phyloP scores from a whole-genome alignment of 2,113 vertebrate genomes.

The Haemorhous mexicanus region DNA sequence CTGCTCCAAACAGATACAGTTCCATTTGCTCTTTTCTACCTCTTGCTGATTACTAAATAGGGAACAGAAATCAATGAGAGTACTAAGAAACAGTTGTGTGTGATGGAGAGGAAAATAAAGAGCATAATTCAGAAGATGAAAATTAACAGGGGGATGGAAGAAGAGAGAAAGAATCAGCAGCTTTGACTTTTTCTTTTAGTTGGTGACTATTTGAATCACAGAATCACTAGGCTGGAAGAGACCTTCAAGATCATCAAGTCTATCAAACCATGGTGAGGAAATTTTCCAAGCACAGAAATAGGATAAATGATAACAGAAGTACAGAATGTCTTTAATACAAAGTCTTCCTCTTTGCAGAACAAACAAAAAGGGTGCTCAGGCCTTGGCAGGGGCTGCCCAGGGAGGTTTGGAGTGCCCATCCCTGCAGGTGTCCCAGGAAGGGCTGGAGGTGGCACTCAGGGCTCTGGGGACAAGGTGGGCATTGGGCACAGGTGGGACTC shows the following conservation, averaged over 20 bases:
- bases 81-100: background rate
- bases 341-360: background rate
- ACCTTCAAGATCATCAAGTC: background rate
- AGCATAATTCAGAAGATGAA: background rate
- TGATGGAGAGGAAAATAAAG: background rate
- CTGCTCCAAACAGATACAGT: background rate
- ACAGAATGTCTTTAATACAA: background rate
- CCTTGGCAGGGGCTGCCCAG: background rate
- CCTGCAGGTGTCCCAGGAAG: background rate
- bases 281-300: background rate
- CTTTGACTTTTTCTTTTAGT: background rate
- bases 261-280: background rate
- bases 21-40: background rate
- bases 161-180: background rate
- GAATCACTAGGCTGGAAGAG: background rate
- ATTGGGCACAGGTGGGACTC: too few species aligned
- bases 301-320: background rate
- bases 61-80: background rate
- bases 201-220: background rate
- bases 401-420: background rate
- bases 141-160: background rate
- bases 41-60: background rate
- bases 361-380: rapidly evolving
- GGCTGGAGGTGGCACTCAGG: background rate
- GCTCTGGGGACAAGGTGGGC: background rate